Evolutionary conservation across 2,888 invertebrate genomes (phyloP).

Genomic region (Ormyrus thymus): DNA sequence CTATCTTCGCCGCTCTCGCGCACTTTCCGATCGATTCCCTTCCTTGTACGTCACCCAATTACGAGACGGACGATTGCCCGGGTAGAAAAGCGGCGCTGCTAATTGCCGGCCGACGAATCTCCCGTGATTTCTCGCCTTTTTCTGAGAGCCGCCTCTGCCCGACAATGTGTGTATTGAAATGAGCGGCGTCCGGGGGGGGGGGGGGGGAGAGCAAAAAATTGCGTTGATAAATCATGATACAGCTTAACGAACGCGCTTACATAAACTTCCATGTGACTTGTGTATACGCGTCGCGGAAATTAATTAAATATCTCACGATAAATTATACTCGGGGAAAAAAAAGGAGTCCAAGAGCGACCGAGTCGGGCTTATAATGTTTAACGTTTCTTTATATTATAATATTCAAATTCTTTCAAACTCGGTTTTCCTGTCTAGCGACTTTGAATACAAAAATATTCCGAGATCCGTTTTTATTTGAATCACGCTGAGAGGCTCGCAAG

Average conservation of each 20-base stretch:
- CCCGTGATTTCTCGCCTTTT: not conserved
- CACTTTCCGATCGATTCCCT: slow-evolving; percentile 42
- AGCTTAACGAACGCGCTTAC: slow-evolving; percentile 13
- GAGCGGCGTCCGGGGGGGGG: no score
- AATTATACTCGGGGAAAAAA: slow-evolving; percentile 10
- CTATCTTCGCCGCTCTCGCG: not conserved
- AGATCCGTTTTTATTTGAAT: slow-evolving; percentile 30
- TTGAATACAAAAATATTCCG: slow-evolving; percentile 43
- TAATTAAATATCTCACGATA: slow-evolving; percentile 26
- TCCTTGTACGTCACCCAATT: slow-evolving; percentile 42
- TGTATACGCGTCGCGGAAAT: slow-evolving; percentile 29
- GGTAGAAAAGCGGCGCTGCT: slow-evolving; percentile 3
- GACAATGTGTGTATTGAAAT: no score
- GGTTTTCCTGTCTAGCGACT: slow-evolving; percentile 39
- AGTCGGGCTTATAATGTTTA: not conserved
- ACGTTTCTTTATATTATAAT: slow-evolving; percentile 22
- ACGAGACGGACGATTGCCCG: slow-evolving; percentile 20
- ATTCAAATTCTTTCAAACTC: slow-evolving; percentile 40
- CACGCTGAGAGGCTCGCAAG: slow-evolving; percentile 28
- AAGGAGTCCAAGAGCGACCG: not conserved
- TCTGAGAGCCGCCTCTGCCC: no score
- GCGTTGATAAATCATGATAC: slow-evolving; percentile 5
- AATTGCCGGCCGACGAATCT: slow-evolving; percentile 31
- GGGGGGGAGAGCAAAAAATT: not conserved
- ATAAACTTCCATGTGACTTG: slow-evolving; percentile 16